Base-by-base conservation (phyloP, 2,113 vertebrate genomes). In the Equus quagga region DNA sequence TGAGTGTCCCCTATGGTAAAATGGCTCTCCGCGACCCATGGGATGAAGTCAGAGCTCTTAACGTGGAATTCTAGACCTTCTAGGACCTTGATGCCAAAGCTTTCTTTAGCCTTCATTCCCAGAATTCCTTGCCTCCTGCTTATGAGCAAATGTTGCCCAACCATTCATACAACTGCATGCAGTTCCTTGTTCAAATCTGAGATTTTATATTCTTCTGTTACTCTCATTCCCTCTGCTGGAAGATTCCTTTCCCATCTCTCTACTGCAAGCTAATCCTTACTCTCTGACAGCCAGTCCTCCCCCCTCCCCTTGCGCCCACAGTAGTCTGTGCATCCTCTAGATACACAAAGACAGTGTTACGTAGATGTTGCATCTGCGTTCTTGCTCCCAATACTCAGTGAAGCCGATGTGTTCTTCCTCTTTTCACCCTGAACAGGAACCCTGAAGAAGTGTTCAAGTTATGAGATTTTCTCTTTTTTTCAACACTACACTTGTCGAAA, bases 301-400 rank as follows among this genome's bases (percentile, higher is more conserved):
- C 0, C 13, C 14, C 11, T 65, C 46, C 24, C 54, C 28, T 21
- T 36, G 1, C 6, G 44, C 9, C 11, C 44, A 26, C 9, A 1
- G 2, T 4, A 33, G 6, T 24, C 46, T 86, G 60, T 85, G 23
- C 8, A 4, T 60, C 36, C 5, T 87, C 3, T 49, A 5, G 65
- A 26, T 49, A 24, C 13, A 10, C 58, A 88, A 13, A 56, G 87
- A 60, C 28, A 8, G 0, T 65, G 8, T 51, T 15, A 18, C 3
- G 6, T 5, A 15, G 78, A 80, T 17, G 78, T 21, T 9, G 6
- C 21, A 11, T 54, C 56, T 93, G 11, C 11, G 10, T 96, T 79
- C 58, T 33, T 33, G 3, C 51, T 88, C n/a, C 67, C 2, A 7
- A 0, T 12, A 41, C 49, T 58, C n/a, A 28, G 8, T 28, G 31